Evolutionary conservation across 1,140 invertebrate genomes (phyloP).

Genomic region (Megalopta genalis): DNA sequence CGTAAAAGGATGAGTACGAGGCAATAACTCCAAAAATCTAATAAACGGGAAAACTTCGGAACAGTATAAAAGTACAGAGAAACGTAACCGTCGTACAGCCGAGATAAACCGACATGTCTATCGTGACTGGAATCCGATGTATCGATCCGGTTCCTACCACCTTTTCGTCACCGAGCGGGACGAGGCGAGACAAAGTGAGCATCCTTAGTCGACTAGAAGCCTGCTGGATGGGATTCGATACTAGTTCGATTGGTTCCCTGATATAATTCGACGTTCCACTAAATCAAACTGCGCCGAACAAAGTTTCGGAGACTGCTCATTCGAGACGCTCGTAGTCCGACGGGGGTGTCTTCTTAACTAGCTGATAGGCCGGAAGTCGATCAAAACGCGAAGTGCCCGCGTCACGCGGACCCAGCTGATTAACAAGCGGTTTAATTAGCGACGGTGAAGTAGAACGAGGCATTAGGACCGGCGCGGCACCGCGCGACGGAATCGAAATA

Average conservation of each 20-base stretch:
- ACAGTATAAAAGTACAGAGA: not conserved
- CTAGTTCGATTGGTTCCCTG: slow-evolving; percentile 44
- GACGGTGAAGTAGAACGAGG: not conserved
- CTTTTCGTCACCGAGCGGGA: slow-evolving; percentile 18
- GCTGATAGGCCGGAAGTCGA: slow-evolving; percentile 16
- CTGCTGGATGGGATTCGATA: slow-evolving; percentile 38
- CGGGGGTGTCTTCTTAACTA: not conserved
- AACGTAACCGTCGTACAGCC: not conserved
- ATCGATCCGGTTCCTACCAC: not conserved
- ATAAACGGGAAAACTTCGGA: slow-evolving; percentile 20
- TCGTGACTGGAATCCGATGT: slow-evolving; percentile 23
- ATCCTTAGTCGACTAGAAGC: slow-evolving; percentile 34
- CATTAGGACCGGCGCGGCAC: not conserved
- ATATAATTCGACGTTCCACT: slow-evolving; percentile 48
- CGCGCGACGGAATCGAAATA: not conserved
- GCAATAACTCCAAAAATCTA: not conserved
- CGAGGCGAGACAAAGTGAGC: slow-evolving; percentile 29
- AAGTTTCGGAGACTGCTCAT: slow-evolving; percentile 65
- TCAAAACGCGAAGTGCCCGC: slow-evolving; percentile 1
- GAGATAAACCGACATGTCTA: slow-evolving; percentile 8
- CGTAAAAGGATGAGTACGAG: not conserved
- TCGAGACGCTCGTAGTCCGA: slow-evolving; percentile 9
- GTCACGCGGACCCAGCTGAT: not conserved
- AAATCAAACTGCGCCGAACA: slow-evolving; percentile 64
- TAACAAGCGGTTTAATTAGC: not conserved